Evolutionary conservation across 1,140 invertebrate species (phyloP), one percentile per base, ranked within the genome.

Genomic region (Homalodisca vitripennis): DNA sequence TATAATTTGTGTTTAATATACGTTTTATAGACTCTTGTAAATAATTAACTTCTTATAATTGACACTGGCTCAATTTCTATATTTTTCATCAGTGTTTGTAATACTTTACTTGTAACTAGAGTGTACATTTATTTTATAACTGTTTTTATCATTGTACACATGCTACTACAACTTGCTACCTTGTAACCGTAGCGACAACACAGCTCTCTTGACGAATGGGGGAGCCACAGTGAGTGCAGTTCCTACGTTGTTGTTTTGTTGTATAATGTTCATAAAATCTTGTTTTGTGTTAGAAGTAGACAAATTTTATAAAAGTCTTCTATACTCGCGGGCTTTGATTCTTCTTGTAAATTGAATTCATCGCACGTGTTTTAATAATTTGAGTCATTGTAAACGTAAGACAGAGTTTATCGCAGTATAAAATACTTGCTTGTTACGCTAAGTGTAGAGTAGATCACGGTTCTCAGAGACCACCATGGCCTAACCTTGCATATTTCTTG

Each of bases 101-200:
- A 51, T 51, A 51, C 22, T 51, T 51, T 22, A 51, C n/a, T 51
- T 51, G 48, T 51, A 51, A 20, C 17, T 51, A 51, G 17, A 20
- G 48, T 51, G 48, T 51, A 51, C 22, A 51, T 51, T 51, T 20
- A 51, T 51, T 51, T 51, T 51, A 51, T 51, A 51, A 51, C 17
- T 22, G 17, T 51, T 51, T 51, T 51, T 51, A 51, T 51, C 48
- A 51, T 22, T 12, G 3, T 10, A 51, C n/a, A 22, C 48, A n/a
- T n/a, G 14, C 17, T 51, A 22, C 48, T 51, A 20, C 3, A 51
- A 12, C 3, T 20, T 10, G 3, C 17, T 51, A 20, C 14, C 3
- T 14, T 14, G 14, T 22, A 51, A 20, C 22, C 22, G 22, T 51
- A 20, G 3, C 14, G 17, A 41, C 34, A 41, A 10, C 6, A 10